These are phyloP conservation scores for Diplogasteroides magnus DNA, from an alignment of 1,140 invertebrate genomes.

Conservation along the genomic window DNA sequence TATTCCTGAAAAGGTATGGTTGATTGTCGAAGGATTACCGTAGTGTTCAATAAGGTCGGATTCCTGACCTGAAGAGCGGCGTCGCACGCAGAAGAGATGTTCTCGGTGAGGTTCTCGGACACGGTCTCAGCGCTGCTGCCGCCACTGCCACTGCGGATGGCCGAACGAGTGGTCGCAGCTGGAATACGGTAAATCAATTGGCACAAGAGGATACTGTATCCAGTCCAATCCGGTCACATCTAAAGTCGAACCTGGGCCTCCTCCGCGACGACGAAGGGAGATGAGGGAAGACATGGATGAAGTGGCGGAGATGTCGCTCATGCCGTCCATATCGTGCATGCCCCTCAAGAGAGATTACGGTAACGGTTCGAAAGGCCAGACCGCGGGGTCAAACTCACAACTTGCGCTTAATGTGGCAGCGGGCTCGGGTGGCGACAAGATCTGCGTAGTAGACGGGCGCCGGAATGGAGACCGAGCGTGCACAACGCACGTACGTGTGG, in stretches of 20 bases:
- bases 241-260: neutral
- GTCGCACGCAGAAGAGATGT: neutral
- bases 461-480: conserved; percentile 79
- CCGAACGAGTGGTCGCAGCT: neutral
- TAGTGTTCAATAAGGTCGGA: neutral
- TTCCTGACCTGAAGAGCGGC: neutral
- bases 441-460: conserved; percentile 90
- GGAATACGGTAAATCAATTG: too few relatives aligned
- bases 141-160: neutral
- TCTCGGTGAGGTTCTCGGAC: neutral
- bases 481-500: conserved; percentile 80
- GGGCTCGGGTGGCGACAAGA: conserved; percentile 77
- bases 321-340: neutral
- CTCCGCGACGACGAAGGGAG: neutral
- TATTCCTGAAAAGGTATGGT: neutral
- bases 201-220: too few relatives aligned
- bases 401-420: conserved; percentile 63
- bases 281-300: neutral
- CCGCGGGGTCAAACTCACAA: conserved; percentile 11
- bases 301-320: neutral
- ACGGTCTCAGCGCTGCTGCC: neutral
- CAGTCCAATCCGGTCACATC: too few relatives aligned
- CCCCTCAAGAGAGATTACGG: neutral
- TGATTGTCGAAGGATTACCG: neutral
- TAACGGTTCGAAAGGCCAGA: neutral